phyloP scores from a whole-genome alignment of 2,888 invertebrate genomes.

The Agrotis ipsilon region DNA sequence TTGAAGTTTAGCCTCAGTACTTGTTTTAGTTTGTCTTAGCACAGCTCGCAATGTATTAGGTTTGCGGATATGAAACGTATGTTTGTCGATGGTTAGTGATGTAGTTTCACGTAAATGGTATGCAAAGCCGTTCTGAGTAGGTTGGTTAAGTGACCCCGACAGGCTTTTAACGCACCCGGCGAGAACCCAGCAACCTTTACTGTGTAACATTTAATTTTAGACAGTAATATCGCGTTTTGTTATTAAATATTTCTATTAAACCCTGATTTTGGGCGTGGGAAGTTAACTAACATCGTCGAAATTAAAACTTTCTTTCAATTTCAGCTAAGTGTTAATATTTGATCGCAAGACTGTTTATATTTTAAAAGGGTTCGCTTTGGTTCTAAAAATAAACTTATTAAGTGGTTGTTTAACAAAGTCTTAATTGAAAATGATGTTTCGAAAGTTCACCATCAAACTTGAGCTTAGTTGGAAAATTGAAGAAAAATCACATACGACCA shows the following conservation, averaged over 20 bases:
- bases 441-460: not conserved
- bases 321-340: constrained; percentile 7
- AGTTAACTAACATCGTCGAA: constrained; percentile 29
- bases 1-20: constrained; percentile 24
- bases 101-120: constrained; percentile 61
- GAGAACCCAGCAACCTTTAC: constrained; percentile 36
- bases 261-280: constrained; percentile 38
- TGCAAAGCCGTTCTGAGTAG: constrained; percentile 57
- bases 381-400: not conserved
- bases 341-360: not conserved
- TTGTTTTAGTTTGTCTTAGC: constrained; percentile 3
- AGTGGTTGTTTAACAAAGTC: not conserved
- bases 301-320: constrained; percentile 33
- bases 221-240: constrained; percentile 48
- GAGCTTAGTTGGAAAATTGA: not conserved
- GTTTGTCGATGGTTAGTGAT: constrained; percentile 53
- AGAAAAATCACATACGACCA: not conserved
- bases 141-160: constrained; percentile 69
- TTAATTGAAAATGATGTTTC: not conserved
- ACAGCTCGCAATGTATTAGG: constrained; percentile 50
- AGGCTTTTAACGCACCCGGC: constrained; percentile 74
- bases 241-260: constrained; percentile 53
- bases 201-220: constrained; percentile 59
- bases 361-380: not conserved
- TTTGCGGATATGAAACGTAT: constrained; percentile 32